Evolutionary conservation across 2,113 vertebrate genomes (phyloP), one percentile per base, ranked within the genome.

Genomic region (Mugil cephalus): DNA sequence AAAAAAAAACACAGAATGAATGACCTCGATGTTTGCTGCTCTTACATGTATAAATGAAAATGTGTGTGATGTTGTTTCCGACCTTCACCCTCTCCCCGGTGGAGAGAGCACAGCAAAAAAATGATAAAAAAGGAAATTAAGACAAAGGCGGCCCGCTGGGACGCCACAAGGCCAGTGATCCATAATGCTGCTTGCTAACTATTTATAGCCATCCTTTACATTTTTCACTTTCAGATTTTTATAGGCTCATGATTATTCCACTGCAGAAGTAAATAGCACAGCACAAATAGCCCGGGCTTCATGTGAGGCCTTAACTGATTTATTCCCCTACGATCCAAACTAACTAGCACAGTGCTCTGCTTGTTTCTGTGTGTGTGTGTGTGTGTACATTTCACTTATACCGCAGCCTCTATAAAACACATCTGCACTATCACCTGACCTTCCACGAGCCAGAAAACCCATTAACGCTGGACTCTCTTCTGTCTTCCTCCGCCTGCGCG

Each of bases 221-320:
- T 91, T 87, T 89, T 85, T 92, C 87, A 87, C 83, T 80, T 90
- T 87, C 88, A 87, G 8, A 83, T 89, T 93, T 87, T 94, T 91
- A 93, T 89, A 86, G 89, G 85, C 81, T 93, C 91, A 94, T 93
- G 88, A 90, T 93, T 86, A 89, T 92, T 93, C 87, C 79, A 60
- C 77, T 64, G 75, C 83, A 84, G 74, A 91, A 92, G 87, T 92
- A 92, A 92, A 92, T 47, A 90, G 82, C 90, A 77, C 89, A 80
- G 91, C 87, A 85, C 81, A 85, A 88, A 88, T 8, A 74, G 69
- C 64, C 53, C 1, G 52, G 15, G 72, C 89, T 90, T 75, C 85
- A 86, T 91, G 90, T 91, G 90, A 86, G 90, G 89, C 74, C 87
- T 8, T 8, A 70, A 55, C 38, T 89, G 92, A 94, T 93, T 92